Evolutionary conservation across 2,888 invertebrate genomes (phyloP).

Genomic region (Cosmia trapezina): DNA sequence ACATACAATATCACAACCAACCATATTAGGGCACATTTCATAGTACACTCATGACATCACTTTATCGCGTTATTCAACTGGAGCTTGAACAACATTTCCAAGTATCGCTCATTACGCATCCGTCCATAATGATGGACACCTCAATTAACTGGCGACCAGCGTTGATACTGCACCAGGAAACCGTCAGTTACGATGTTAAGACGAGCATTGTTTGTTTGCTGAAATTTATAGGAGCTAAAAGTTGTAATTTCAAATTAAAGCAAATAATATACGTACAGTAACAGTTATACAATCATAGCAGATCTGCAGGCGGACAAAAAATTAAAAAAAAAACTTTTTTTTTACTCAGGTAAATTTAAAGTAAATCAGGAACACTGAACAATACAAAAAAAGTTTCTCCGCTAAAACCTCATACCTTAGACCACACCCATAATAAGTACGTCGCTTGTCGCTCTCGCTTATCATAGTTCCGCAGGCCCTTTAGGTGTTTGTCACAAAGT

Average conservation of each 20-base stretch:
- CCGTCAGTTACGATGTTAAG: slow-evolving; percentile 16
- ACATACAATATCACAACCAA: not conserved
- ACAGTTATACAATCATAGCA: too few relatives aligned
- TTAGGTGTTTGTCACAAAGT: slow-evolving; percentile 63
- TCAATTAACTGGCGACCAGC: slow-evolving; percentile 44
- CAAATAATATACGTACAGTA: too few relatives aligned
- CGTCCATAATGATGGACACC: slow-evolving; percentile 55
- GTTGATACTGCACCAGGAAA: slow-evolving; percentile 21
- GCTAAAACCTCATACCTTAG: slow-evolving; percentile 30
- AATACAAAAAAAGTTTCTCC: not conserved
- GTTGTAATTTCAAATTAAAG: too few relatives aligned
- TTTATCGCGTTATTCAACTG: slow-evolving; percentile 13
- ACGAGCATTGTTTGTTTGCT: slow-evolving; percentile 13
- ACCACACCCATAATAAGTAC: slow-evolving; percentile 47
- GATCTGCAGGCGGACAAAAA: too few relatives aligned
- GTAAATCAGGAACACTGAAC: too few relatives aligned
- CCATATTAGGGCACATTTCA: not conserved
- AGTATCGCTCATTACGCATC: slow-evolving; percentile 75
- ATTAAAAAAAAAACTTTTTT: too few relatives aligned
- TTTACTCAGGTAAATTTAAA: too few relatives aligned
- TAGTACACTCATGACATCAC: slow-evolving; percentile 17
- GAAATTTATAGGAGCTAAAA: not conserved
- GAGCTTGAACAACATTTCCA: slow-evolving; percentile 60
- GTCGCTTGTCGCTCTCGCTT: slow-evolving; percentile 71
- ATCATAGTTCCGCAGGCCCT: slow-evolving; percentile 72